A percentile compares a stretch with the other conserved stretches of the same genome.
phyloP scores from a whole-genome alignment of 1,140 invertebrate species.

The Orius insidiosus region DNA sequence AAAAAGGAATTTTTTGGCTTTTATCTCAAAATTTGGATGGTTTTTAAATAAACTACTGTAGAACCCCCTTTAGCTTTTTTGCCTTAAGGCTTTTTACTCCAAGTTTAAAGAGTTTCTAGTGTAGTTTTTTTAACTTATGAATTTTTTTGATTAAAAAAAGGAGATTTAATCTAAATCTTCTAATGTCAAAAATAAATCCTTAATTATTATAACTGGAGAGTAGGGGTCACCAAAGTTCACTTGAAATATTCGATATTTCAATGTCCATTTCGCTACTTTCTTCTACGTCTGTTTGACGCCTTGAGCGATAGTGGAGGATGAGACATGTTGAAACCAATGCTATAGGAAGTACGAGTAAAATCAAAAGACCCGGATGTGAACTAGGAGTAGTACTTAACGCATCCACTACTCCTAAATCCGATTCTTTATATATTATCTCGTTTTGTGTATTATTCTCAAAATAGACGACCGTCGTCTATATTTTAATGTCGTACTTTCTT shows the following conservation, averaged over 20 bases:
- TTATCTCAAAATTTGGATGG: too few relatives aligned
- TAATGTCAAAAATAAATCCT: too few relatives aligned
- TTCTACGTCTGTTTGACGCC: background rate
- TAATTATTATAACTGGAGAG: constrained; percentile 1
- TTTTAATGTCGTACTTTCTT: background rate
- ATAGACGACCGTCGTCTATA: background rate
- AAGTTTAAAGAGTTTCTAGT: too few relatives aligned
- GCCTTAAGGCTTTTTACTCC: too few relatives aligned
- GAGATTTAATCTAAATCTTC: too few relatives aligned
- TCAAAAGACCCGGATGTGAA: constrained; percentile 14
- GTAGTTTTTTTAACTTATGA: too few relatives aligned
- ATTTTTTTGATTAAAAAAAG: too few relatives aligned
- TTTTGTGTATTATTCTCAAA: too few relatives aligned
- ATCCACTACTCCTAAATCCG: constrained; percentile 5
- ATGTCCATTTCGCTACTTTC: constrained; percentile 11
- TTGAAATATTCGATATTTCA: constrained; percentile 16
- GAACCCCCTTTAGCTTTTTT: too few relatives aligned
- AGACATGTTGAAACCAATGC: constrained; percentile 10
- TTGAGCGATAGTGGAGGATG: constrained; percentile 10
- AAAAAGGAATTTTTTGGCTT: too few relatives aligned
- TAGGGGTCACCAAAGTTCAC: constrained; percentile 17
- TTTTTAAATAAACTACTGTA: too few relatives aligned
- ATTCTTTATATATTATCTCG: background rate
- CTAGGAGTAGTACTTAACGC: constrained; percentile 12
- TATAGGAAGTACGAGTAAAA: constrained; percentile 14